phyloP scores from a whole-genome alignment of 1,140 invertebrate species.

The Spodoptera frugiperda region DNA sequence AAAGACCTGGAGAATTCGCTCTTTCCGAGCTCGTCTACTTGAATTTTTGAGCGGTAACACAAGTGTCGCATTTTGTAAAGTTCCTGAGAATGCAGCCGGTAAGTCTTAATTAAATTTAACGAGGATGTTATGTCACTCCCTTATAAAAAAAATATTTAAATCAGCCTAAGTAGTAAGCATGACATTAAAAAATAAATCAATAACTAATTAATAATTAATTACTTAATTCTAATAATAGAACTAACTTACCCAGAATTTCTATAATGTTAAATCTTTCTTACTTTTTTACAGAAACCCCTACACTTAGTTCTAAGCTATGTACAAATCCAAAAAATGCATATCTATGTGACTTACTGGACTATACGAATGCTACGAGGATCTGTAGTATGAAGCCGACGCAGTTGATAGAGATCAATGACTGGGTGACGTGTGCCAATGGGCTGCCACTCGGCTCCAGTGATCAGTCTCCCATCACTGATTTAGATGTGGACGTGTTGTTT shows the following conservation, averaged over 20 bases:
- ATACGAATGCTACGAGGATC: constrained; percentile 78
- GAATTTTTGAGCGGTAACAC: constrained; percentile 80
- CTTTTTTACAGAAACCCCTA: constrained; percentile 76
- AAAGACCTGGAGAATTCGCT: constrained; percentile 81
- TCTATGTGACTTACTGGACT: constrained; percentile 79
- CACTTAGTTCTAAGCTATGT: constrained; percentile 79
- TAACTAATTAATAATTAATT: no score
- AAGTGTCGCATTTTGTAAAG: constrained; percentile 82
- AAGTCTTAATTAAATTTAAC: constrained; percentile 34
- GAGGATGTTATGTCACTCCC: not conserved
- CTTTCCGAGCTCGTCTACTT: constrained; percentile 76
- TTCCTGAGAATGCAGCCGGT: constrained; percentile 82
- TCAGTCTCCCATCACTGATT: constrained; percentile 64
- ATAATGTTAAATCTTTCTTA: not conserved
- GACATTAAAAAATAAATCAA: no score
- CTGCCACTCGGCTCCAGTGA: constrained; percentile 73
- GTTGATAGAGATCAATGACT: constrained; percentile 77
- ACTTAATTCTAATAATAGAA: no score
- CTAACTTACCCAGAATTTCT: no score
- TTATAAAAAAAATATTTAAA: not conserved
- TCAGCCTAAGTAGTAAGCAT: no score
- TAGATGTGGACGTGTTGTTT: constrained; percentile 79
- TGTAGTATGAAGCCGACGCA: constrained; percentile 82
- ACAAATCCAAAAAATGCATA: constrained; percentile 82
- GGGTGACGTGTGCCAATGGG: constrained; percentile 77